Base-by-base conservation (phyloP, 2,113 vertebrate species). In the Mustelus asterias region DNA sequence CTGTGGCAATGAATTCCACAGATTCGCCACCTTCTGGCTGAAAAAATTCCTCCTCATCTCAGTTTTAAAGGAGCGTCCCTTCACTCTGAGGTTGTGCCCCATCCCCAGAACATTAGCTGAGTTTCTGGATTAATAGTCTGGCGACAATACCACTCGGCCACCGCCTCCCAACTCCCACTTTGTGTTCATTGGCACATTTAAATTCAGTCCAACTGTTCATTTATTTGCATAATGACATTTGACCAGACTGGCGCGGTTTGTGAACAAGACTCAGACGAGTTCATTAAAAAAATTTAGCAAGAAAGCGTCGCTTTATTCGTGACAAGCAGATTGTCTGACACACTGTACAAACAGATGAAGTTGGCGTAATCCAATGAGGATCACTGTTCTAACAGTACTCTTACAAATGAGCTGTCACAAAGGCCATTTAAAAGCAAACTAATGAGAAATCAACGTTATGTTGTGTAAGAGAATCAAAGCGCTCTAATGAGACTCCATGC, bases 201-300 rank as follows among this genome's bases (percentile, higher is more conserved):
- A 37, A 94, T n/a, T 24, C 92, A 70, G 63, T 37, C 93, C 41
- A 92, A 44, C 48, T 44, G 18, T 33, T 72, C 63, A 93, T 6
- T 63, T 13, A 10, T 72, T 41, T 69, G 93, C 65, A 44, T 44
- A 41, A 94, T 69, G 20, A 41, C 60, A 41, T 41, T 94, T 72
- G n/a, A 69, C 41, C 41, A 72, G 41, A 29, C 69, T 72, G 65
- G 48, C 65, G 16, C 54, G 22, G 41, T 24, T 41, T 70, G 26
- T 72, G 93, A 70, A 72, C 4, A 95, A 95, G 41, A 24, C 11
- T 20, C 58, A 89, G 86, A 10, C 54, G 33, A 48, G 93, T 95
- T 95, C 41, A 95, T 95, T 95, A 54, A 72, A 95, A 95, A 11
- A 70, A 72, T 72, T 29, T 95, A 95, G n/a, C n/a, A n/a, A n/a